A percentile compares a stretch with the other conserved stretches of the same genome.
Conservation (phyloP, 2,113 vertebrate genomes). For the Protobothrops flavoviridis region DNA sequence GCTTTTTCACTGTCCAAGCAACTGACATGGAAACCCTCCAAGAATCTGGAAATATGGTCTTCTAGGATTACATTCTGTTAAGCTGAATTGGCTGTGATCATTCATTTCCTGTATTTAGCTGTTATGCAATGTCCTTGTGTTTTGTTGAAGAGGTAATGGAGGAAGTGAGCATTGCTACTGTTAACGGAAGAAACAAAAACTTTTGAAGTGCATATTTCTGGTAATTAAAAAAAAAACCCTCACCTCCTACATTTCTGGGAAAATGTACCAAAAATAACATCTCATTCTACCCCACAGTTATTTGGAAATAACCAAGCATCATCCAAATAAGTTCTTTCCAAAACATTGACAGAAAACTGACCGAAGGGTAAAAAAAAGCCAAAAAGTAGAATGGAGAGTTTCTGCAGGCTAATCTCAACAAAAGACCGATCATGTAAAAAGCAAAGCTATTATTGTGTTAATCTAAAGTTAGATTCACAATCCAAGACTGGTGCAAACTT, state of each 20-base stretch:
- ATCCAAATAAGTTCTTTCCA: background rate
- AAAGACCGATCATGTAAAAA: background rate
- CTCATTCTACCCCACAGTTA: background rate
- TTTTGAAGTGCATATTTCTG: background rate
- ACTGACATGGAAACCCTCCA: constrained; percentile 11
- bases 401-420: background rate
- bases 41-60: constrained; percentile 2
- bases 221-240: background rate
- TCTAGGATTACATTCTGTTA: constrained; percentile 7
- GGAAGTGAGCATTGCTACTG: constrained; percentile 14
- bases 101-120: constrained; percentile 22
- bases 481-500: background rate
- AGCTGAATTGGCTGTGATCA: constrained; percentile 5
- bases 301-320: background rate
- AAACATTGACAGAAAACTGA: background rate
- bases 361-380: background rate
- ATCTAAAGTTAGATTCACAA: background rate
- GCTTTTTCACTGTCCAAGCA: constrained; percentile 1
- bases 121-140: constrained; percentile 19
- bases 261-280: background rate
- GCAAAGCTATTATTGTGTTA: background rate
- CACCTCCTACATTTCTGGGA: constrained; percentile 6
- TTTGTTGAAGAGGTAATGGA: constrained; percentile 3
- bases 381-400: background rate
- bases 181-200: constrained; percentile 21